Percentiles rank a stretch among this genome's conserved stretches.
Evolutionary conservation across 2,888 invertebrate genomes (phyloP).

Genomic region (Petrolisthes cinctipes): DNA sequence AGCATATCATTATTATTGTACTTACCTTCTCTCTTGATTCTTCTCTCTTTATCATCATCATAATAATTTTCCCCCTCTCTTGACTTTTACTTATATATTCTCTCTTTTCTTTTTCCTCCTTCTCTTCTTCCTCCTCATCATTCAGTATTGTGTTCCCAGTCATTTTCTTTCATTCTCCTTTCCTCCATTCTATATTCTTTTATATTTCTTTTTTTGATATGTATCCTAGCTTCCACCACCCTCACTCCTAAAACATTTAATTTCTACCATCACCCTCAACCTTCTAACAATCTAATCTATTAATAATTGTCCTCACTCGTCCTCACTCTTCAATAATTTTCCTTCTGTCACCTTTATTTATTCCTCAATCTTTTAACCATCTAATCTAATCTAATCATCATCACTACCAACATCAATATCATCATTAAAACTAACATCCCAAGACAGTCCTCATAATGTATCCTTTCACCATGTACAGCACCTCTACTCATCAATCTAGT

Average conservation of each 20-base stretch:
- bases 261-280: too few relatives aligned
- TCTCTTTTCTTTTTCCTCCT: not conserved
- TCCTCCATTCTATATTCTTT: not conserved
- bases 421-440: too few relatives aligned
- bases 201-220: not conserved
- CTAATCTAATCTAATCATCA: too few relatives aligned
- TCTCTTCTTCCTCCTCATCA: not conserved
- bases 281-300: not conserved
- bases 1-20: conserved; percentile 12
- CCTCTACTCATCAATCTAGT: not conserved
- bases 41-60: conserved; percentile 15
- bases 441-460: too few relatives aligned
- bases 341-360: not conserved
- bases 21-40: not conserved
- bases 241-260: too few relatives aligned
- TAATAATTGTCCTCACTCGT: not conserved
- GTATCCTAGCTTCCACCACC: too few relatives aligned
- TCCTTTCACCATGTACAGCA: not conserved
- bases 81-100: not conserved
- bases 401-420: too few relatives aligned
- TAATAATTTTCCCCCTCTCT: not conserved
- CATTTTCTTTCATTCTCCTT: not conserved
- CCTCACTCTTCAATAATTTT: not conserved
- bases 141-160: not conserved
- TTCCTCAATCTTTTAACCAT: too few relatives aligned